Evolutionary conservation across 2,888 invertebrate genomes (phyloP), one percentile per base, ranked within the genome.

Genomic region (Zygothrica quintamaculata): DNA sequence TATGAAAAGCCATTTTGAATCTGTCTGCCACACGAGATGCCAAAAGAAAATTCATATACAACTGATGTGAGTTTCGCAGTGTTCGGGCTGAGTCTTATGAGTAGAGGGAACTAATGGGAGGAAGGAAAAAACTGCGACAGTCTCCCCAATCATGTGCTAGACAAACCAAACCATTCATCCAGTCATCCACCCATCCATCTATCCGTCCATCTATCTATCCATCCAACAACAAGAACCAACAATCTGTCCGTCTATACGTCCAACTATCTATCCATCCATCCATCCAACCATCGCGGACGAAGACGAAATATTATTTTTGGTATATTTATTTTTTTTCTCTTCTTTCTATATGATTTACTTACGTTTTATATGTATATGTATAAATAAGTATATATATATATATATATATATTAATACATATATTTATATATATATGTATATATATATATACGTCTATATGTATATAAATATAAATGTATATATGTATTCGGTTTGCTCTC

Each of bases 261-360:
- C 46, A 18, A 25, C 56, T n/a, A 22, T 60, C 59, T 36, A 52
- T 29, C 40, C 37, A 46, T 26, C 34, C 34, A 15, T 36, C 61
- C 12, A 33, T 47, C 52, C 11, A 25, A 4, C 55, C 33, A 42
- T 29, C 57, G 73, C 73, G 58, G 64, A 65, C 70, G 70, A 75
- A 77, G 84, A 80, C 74, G 37, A 80, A 77, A 79, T 79, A 79
- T 84, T 84, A 84, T 79, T 79, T 74, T 84, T 64, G 74, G 77
- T 69, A 67, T 59, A 46, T 74, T 62, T 77, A 64, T 64, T 58
- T 67, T 55, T 50, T 74, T 62, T 77, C 64, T 64, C 60, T 67
- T 55, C 42, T 74, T 74, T 65, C 65, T 71, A 66, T 77, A 73
- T 74, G 77, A 74, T 77, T 70, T 80, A 78, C 71, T 77, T 80